Base-by-base conservation (phyloP, 2,113 vertebrate species). In the Hippoglossus stenolepis region DNA sequence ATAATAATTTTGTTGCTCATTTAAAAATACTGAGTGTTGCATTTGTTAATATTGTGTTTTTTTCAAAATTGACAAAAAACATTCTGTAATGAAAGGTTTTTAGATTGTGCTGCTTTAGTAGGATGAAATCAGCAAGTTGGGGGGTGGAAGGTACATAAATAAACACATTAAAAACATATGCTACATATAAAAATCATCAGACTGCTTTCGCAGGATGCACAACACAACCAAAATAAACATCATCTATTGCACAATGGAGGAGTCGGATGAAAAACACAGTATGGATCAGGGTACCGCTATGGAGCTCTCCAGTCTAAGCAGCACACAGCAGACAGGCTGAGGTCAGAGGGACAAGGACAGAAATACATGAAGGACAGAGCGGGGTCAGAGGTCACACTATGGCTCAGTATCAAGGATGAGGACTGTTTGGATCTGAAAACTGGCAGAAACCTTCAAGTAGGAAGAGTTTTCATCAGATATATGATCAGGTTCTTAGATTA, bases 211-310 rank as follows among this genome's bases (percentile, higher is more conserved):
- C 82, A 87, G 13, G 17, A 83, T 63, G 79, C 73, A 88, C 53
- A 82, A 82, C 83, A 88, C 84, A 80, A 91, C 58, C 85, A 85
- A 90, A 87, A 89, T 64, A 86, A 88, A 89, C 75, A 83, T 72
- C 66, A 88, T 84, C 90, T 92, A 94, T 94, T 94, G 94, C 94
- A 94, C 94, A 92, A 90, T 86, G 83, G 86, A 90, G 83, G 80
- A 81, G 89, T 79, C 67, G 67, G 67, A 84, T 43, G 26, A 86
- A 35, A 47, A 75, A 65, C 75, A 84, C 75, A 91, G 83, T 77
- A 87, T 76, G 65, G 85, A 60, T 74, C 75, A 74, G 5, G n/a
- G 68, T 62, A 65, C 47, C 13, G 3, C 54, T 28, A n/a, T 79
- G 64, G 51, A 72, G 23, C 12, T 62, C 43, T 21, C 31, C 18